A percentile compares a stretch with the other conserved stretches of the same genome.
Evolutionary conservation across 2,113 vertebrate genomes (phyloP).

Genomic region (Rousettus leschenaultii): DNA sequence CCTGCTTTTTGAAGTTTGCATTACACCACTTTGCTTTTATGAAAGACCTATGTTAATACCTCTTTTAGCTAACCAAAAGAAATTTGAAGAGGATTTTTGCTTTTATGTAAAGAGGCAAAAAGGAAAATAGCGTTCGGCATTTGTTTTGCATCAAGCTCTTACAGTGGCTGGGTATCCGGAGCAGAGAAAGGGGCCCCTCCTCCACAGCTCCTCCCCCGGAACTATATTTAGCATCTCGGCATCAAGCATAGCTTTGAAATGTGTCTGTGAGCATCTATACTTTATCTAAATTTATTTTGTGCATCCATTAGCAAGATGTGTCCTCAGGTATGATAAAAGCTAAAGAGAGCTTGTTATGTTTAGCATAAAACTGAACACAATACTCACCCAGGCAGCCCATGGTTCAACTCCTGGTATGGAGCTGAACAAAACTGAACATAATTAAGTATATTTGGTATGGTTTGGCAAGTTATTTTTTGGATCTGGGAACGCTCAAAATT

Average conservation of each 20-base stretch:
- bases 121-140: neutral
- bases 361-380: too few species aligned
- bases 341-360: too few species aligned
- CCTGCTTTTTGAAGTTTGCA: too few species aligned
- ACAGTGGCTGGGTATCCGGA: neutral
- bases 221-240: neutral
- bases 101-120: neutral
- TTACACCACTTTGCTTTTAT: too few species aligned
- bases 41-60: neutral
- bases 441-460: too few species aligned
- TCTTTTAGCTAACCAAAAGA: neutral
- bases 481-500: neutral
- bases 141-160: neutral
- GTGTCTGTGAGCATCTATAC: neutral
- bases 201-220: neutral
- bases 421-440: too few species aligned
- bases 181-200: neutral
- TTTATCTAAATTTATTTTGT: neutral
- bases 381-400: too few species aligned
- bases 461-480: too few species aligned
- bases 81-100: neutral
- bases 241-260: neutral
- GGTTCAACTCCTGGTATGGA: too few species aligned
- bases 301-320: neutral
- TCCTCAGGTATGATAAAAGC: too few species aligned